Conservation (phyloP, 2,113 vertebrate genomes). For the Gobiocypris rarus region DNA sequence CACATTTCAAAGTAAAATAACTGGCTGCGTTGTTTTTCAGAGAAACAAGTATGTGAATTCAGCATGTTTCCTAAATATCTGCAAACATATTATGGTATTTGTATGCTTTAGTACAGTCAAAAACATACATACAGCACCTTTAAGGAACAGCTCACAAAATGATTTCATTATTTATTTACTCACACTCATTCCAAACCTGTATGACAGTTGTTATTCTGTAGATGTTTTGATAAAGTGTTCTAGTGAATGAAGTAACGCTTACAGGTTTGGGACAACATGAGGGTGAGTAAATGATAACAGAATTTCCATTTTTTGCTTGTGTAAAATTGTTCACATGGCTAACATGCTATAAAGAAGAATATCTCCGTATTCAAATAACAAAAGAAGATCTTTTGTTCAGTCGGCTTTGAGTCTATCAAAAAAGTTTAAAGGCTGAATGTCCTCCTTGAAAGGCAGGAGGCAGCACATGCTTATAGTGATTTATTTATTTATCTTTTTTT, state of each 20-base stretch:
- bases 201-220: not conserved
- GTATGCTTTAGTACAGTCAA: too few species aligned
- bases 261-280: not conserved
- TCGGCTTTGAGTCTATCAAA: conserved; percentile 46
- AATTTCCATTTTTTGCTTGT: not conserved
- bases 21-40: too few species aligned
- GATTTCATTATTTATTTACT: not conserved
- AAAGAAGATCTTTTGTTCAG: conserved; percentile 33
- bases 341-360: conserved; percentile 41
- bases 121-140: too few species aligned
- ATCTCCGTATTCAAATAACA: not conserved
- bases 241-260: not conserved
- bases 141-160: too few species aligned
- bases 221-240: not conserved
- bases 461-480: conserved; percentile 48
- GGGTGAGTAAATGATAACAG: not conserved
- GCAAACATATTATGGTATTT: too few species aligned
- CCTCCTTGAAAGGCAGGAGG: conserved; percentile 63
- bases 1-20: too few species aligned
- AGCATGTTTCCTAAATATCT: too few species aligned
- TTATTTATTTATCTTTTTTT: conserved; percentile 60
- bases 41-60: too few species aligned
- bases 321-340: conserved; percentile 62
- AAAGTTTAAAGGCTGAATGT: conserved; percentile 53
- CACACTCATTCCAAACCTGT: not conserved